Evolutionary conservation across 1,140 invertebrate genomes (phyloP).

Genomic region (Paralvinella palmiformis): DNA sequence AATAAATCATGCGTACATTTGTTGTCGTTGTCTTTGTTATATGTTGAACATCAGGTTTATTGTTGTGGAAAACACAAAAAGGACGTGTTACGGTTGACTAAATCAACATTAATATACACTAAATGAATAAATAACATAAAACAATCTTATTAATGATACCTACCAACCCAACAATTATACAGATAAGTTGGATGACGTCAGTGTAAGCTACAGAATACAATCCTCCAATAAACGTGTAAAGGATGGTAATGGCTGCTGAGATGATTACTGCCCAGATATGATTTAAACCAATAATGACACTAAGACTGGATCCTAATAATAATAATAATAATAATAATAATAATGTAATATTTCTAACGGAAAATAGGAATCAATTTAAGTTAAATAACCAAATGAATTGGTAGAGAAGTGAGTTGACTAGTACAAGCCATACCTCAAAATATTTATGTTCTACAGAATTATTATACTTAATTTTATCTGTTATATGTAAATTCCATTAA

Average conservation of each 20-base stretch:
- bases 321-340: no score
- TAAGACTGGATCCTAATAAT: slow-evolving; percentile 75
- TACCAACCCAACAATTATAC: slow-evolving; percentile 92
- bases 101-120: neutral
- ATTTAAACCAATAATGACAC: slow-evolving; percentile 94
- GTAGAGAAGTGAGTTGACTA: no score
- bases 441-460: no score
- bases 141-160: slow-evolving; percentile 31
- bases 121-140: neutral
- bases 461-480: no score
- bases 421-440: no score
- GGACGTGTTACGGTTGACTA: neutral
- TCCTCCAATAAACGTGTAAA: slow-evolving; percentile 97
- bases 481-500: no score
- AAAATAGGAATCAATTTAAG: no score
- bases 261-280: slow-evolving; percentile 87
- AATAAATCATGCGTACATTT: no score
- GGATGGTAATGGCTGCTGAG: slow-evolving; percentile 90
- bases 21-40: no score
- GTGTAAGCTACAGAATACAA: slow-evolving; percentile 98
- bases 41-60: no score
- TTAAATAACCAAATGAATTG: no score
- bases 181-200: slow-evolving; percentile 97
- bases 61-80: neutral
- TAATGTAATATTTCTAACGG: no score